A percentile compares a stretch with the other conserved stretches of the same genome.
phyloP scores from a whole-genome alignment of 1,140 invertebrate species.

The Holotrichia oblita region DNA sequence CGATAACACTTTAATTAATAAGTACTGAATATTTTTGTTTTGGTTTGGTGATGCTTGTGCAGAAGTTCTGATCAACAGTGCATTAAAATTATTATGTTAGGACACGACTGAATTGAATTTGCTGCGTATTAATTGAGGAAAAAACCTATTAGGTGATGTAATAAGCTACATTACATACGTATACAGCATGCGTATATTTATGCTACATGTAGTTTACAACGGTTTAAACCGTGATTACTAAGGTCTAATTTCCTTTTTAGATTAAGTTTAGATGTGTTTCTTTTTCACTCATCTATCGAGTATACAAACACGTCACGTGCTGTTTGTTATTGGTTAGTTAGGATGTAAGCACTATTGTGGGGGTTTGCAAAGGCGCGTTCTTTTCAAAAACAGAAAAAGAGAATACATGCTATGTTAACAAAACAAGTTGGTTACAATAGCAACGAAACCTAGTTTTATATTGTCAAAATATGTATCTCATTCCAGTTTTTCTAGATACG shows the following conservation, averaged over 20 bases:
- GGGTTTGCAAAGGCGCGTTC: no score
- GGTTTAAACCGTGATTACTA: no score
- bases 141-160: conserved; percentile 23
- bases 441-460: no score
- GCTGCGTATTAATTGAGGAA: conserved; percentile 28
- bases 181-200: background rate
- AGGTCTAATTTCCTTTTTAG: no score
- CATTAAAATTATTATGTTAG: conserved; percentile 4
- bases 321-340: background rate
- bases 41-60: background rate
- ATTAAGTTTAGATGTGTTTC: no score
- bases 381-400: no score
- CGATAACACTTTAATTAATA: background rate
- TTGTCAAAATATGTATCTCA: no score
- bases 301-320: background rate
- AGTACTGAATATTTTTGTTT: background rate
- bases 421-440: no score
- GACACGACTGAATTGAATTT: conserved; percentile 16
- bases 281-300: background rate
- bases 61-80: background rate
- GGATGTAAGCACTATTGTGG: no score
- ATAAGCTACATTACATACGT: background rate
- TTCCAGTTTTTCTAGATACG: no score
- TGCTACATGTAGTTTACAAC: no score
- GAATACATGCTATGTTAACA: no score